A percentile compares a stretch with the other conserved stretches of the same genome.
phyloP scores from a whole-genome alignment of 2,113 vertebrate genomes.

The Ia io region DNA sequence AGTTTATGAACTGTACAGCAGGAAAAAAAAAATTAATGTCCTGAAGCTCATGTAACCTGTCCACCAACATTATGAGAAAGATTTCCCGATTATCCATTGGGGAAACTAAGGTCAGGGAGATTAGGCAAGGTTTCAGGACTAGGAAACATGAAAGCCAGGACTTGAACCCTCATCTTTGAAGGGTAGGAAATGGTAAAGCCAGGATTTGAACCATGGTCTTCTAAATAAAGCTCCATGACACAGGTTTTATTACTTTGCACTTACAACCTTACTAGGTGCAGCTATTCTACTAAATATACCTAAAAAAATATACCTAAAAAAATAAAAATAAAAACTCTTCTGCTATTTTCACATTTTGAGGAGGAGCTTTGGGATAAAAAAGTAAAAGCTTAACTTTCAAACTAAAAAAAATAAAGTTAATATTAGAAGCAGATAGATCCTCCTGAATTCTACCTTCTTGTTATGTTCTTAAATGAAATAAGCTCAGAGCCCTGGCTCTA shows the following conservation, averaged over 20 bases:
- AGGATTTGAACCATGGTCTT: not conserved
- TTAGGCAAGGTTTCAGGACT: not conserved
- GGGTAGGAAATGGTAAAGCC: not conserved
- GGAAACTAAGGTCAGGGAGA: not conserved
- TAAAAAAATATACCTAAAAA: not conserved
- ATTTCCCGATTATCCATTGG: not conserved
- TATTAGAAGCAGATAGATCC: conserved; percentile 1
- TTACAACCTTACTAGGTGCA: not conserved
- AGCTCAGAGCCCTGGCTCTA: not conserved
- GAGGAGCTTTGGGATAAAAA: conserved; percentile 8
- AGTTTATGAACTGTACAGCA: not conserved
- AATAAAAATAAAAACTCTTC: not conserved
- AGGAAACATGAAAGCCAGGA: not conserved
- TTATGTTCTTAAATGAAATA: not conserved
- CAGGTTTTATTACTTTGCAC: not conserved
- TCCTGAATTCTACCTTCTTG: not conserved
- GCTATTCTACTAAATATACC: not conserved
- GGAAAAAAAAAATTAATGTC: conserved; percentile 14
- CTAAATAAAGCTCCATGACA: conserved; percentile 9
- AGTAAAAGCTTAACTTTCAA: not conserved
- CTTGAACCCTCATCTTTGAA: not conserved
- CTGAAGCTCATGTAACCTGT: not conserved
- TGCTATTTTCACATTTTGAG: not conserved
- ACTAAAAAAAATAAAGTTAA: not conserved
- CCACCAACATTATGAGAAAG: not conserved